Evolutionary conservation across 2,888 invertebrate genomes (phyloP), one percentile per base, ranked within the genome.

Genomic region (Dermolepida albohirtum): DNA sequence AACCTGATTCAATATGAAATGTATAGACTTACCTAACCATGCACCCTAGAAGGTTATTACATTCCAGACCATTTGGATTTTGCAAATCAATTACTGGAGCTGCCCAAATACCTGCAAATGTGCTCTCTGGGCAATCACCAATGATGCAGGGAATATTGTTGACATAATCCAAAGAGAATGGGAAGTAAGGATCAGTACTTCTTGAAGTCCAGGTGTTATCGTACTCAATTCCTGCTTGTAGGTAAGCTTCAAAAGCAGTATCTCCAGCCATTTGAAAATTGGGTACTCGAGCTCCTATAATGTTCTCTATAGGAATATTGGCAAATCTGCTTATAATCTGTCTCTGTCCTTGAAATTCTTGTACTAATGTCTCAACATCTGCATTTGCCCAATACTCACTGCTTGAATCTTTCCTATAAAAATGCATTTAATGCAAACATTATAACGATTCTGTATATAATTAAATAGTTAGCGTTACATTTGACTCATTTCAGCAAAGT

Each of bases 111-210:
- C 88, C 89, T 8, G 88, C 86, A 74, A 86, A 84, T 0, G 87
- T 82, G 0, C 86, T 85, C 1, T n/a, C n/a, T n/a, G n/a, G n/a
- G n/a, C n/a, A n/a, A n/a, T n/a, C n/a, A n/a, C n/a, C n/a, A n/a
- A n/a, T n/a, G n/a, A n/a, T n/a, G n/a, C n/a, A n/a, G n/a, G n/a
- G n/a, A n/a, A n/a, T n/a, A 34, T 6, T 34, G 0, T 86, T 85
- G 0, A 78, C 77, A 72, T 86, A 89, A 75, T 92, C 88, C 65
- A 91, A 78, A 0, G 90, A 90, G 79, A 91, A 92, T 0, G 92
- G 92, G 87, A 89, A 92, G 0, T 89, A 78, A 12, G 86, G 86
- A 27, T 85, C 85, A 62, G 83, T 72, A 0, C 73, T 72, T 17
- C 81, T 78, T 0, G 89, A 87, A 0, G 89, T 85, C 88, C 90